Conservation (phyloP, 2,797 vertebrate species). For the Pangasius djambal region DNA sequence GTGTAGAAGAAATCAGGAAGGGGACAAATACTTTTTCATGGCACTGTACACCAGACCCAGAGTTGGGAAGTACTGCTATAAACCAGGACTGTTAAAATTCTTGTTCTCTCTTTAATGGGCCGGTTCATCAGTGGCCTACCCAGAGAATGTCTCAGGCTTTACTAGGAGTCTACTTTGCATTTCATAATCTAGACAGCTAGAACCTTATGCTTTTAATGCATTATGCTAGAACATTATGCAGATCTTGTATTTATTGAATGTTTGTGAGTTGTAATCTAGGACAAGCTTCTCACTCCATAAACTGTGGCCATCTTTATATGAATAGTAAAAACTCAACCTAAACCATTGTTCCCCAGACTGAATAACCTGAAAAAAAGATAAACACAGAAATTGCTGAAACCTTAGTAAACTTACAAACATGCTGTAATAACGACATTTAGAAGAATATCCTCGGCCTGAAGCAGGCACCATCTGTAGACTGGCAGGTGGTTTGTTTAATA, state of each 20-base stretch:
- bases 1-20: background rate
- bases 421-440: background rate
- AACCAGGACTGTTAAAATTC: background rate
- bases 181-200: background rate
- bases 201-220: background rate
- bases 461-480: background rate
- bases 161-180: background rate
- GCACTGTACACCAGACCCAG: background rate
- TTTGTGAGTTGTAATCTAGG: background rate
- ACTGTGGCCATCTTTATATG: background rate
- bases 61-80: background rate
- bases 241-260: background rate
- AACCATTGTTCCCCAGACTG: background rate
- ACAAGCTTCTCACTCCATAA: background rate
- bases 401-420: background rate
- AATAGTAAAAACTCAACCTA: background rate
- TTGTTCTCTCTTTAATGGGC: background rate
- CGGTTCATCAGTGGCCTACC: background rate
- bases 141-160: background rate
- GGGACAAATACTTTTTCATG: background rate
- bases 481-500: constrained; percentile 10
- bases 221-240: background rate
- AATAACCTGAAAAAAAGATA: background rate
- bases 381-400: no score
- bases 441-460: background rate